Evolutionary conservation across 2,113 vertebrate genomes (phyloP), one percentile per base, ranked within the genome.

Genomic region (Accipiter cooperii): DNA sequence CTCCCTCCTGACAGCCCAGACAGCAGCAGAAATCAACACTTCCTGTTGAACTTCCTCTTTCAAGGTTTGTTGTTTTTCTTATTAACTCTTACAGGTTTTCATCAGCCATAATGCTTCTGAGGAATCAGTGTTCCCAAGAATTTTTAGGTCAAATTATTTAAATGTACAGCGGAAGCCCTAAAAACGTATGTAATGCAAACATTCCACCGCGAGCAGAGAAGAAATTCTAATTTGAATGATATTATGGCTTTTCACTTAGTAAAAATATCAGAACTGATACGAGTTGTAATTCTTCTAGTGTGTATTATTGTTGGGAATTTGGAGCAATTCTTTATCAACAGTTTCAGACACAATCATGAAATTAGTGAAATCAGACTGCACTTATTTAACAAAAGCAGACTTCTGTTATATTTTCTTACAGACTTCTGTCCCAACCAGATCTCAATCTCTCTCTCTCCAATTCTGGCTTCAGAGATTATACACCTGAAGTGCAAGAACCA

Each of bases 1-100:
- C 57, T 83, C 36, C 33, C 70, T 71, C 49, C 38, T 58, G 79
- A 75, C 10, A 87, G 90, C 58, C 70, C 40, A 92, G 47, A 95
- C 85, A 89, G 86, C 96, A 97, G 84, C 92, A 96, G 89, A 95
- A 97, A 97, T 22, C 61, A 66, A 31, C 71, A 82, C 94, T 97
- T 98, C 97, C 96, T 96, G 90, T 63, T 68, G 12, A 17, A 94
- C 94, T 98, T 98, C 98, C 96, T 96, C 96, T 97, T 98, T 95
- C 89, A 91, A 88, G 66, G 70, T 55, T 54, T 68, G 71, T 10
- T 68, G 49, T 40, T 90, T 83, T 91, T 86, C 31, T 52, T 71
- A 68, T 87, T 86, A 88, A 96, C 78, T 44, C 75, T 89, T 88
- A 63, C 11, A 73, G 51, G 49, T 75, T 89, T 52, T 44, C 38